Base-by-base conservation (phyloP, 1,140 invertebrate genomes). In the Chrysomallon squamiferum region DNA sequence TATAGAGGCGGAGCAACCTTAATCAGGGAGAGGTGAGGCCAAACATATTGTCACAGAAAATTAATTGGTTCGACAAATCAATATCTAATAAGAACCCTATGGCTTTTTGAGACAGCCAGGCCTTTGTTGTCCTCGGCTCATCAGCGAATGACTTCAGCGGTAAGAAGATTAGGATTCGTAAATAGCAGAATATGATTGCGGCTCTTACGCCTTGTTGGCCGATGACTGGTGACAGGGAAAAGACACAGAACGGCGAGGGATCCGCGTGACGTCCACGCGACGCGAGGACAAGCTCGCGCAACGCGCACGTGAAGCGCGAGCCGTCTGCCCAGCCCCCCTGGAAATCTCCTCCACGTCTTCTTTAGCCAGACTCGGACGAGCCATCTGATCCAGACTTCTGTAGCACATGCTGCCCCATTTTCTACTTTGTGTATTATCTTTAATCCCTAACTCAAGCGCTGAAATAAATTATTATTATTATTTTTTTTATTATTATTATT, bases 111-210 rank as follows among this genome's bases (percentile, higher is more conserved):
- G 29, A 25, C 22, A 27, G 22, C 50, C 50, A 54, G 9, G 50
- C 29, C 50, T 54, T 54, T 54, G 50, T 54, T 25, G 22, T 54
- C 18, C 50, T 25, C 3, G 15, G 50, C 50, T 54, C 50, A 54
- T 54, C 50, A 54, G 29, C 22, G 50, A 54, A 30, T 30, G 50
- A 54, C 50, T 54, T 54, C 50, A 30, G 22, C 29, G 50, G 50
- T 54, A 54, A 54, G 50, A 54, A 54, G 50, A 54, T 54, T 54
- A 54, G 29, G 22, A 18, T 27, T 25, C 50, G 50, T 54, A 54
- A 54, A 54, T 54, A 54, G 50, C 22, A 54, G 29, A 54, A 54
- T 54, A 54, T 54, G 50, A 54, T 54, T 54, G 50, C 50, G 50
- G 50, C 50, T 54, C 50, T 54, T 54, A 54, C 50, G 50, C 50